Conservation (phyloP, 2,888 invertebrate genomes). For the Agriopis marginaria region DNA sequence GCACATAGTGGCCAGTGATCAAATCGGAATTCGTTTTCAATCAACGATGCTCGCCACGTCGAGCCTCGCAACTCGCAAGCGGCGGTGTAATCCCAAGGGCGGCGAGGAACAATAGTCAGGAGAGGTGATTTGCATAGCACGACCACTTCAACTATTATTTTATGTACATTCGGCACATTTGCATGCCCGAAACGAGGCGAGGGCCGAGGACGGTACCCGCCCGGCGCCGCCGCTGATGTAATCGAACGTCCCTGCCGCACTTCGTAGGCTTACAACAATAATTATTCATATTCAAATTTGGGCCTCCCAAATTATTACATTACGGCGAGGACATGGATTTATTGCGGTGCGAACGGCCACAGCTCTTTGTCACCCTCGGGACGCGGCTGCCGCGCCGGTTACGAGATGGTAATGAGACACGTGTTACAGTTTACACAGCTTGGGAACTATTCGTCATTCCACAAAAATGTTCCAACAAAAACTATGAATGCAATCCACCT, state of each 20-base stretch:
- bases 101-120: conserved; percentile 75
- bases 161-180: conserved; percentile 76
- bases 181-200: conserved; percentile 74
- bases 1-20: conserved; percentile 60
- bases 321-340: conserved; percentile 69
- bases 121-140: conserved; percentile 78
- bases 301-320: conserved; percentile 67
- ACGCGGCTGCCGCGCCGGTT: conserved; percentile 38
- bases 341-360: conserved; percentile 53
- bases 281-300: conserved; percentile 76
- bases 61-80: conserved; percentile 52
- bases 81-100: conserved; percentile 78
- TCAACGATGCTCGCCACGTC: conserved; percentile 75
- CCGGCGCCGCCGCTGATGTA: conserved; percentile 76
- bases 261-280: conserved; percentile 37
- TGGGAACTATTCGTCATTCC: conserved; percentile 54
- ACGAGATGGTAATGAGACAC: conserved; percentile 66
- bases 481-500: conserved; percentile 59
- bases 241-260: conserved; percentile 58
- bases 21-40: conserved; percentile 73
- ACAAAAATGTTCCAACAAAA: conserved; percentile 60
- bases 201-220: conserved; percentile 64
- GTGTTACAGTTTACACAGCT: conserved; percentile 73
- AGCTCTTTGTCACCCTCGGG: conserved; percentile 61
- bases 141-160: conserved; percentile 61